phyloP scores from a whole-genome alignment of 53 echinoderm and acorn worm genomes.

The Luidia sarsii region DNA sequence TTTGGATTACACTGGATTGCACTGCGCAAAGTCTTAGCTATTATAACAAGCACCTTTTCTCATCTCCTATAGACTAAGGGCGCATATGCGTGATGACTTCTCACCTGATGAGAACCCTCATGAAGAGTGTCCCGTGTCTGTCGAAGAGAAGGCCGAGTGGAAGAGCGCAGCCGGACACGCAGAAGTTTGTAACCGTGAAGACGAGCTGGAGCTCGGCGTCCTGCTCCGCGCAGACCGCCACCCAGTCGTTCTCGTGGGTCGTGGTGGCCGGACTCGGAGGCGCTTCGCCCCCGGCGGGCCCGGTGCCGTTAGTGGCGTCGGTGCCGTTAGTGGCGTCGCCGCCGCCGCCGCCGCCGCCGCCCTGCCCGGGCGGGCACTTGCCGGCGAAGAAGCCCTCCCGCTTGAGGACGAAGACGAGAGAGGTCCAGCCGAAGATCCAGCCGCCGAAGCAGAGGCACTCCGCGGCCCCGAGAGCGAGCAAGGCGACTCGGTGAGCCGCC shows the following conservation, averaged over 20 bases:
- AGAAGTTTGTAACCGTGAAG: conserved; percentile 55
- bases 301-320: background rate
- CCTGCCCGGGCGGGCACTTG: conserved; percentile 21
- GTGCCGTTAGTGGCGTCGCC: background rate
- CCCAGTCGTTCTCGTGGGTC: background rate
- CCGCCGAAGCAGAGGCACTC: conserved; percentile 84
- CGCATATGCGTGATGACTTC: background rate
- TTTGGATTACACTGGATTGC: too few species aligned
- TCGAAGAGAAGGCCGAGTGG: conserved; percentile 63
- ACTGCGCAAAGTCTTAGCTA: background rate
- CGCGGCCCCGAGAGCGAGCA: conserved; percentile 61
- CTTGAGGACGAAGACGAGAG: conserved; percentile 75
- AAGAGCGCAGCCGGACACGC: conserved; percentile 35
- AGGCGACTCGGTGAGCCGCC: background rate
- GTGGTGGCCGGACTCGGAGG: background rate
- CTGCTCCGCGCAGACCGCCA: conserved; percentile 38
- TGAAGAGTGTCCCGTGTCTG: conserved; percentile 52
- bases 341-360: background rate
- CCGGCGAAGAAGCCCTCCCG: conserved; percentile 71
- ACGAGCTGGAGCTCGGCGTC: conserved; percentile 63
- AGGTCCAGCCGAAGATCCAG: conserved; percentile 86
- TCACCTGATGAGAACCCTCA: conserved; percentile 56
- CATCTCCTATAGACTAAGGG: background rate
- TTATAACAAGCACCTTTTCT: background rate
- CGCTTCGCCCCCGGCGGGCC: background rate